Conservation (phyloP, 2,888 invertebrate species). For the Eretmocerus hayati region DNA sequence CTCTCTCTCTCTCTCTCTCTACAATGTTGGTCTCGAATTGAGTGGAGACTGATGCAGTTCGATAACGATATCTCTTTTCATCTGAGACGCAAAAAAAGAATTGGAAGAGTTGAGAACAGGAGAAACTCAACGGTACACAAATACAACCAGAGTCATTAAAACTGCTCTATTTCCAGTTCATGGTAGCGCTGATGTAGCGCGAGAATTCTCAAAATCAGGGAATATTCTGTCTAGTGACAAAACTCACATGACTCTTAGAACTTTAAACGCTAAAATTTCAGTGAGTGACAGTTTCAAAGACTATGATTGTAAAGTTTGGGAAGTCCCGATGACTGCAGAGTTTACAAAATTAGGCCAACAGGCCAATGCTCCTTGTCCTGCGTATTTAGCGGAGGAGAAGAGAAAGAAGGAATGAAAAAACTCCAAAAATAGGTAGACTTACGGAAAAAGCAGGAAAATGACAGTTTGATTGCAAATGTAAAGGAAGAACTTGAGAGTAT, state of each 20-base stretch:
- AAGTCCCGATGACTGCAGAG: neutral
- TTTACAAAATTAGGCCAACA: neutral
- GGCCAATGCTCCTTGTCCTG: neutral
- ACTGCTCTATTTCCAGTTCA: too few species aligned
- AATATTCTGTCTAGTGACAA: neutral
- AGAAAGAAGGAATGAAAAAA: neutral
- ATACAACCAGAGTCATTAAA: neutral
- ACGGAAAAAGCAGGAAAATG: neutral
- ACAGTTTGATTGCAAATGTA: constrained; percentile 1
- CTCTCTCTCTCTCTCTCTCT: neutral
- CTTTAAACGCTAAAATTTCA: neutral
- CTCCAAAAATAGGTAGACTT: neutral
- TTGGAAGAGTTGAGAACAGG: neutral
- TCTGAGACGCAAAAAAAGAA: neutral
- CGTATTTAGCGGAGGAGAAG: neutral
- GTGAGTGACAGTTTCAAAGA: neutral
- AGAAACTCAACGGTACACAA: neutral
- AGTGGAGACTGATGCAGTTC: neutral
- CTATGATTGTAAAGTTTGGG: neutral
- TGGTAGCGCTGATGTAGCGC: too few species aligned
- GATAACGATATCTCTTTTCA: neutral
- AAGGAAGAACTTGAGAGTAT: too few species aligned
- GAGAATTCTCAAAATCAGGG: neutral
- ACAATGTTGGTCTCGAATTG: neutral
- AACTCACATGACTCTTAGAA: neutral